A percentile compares a stretch with the other conserved stretches of the same genome.
Evolutionary conservation across 2,797 vertebrate genomes (phyloP).

Genomic region (Enteromius argenteus): DNA sequence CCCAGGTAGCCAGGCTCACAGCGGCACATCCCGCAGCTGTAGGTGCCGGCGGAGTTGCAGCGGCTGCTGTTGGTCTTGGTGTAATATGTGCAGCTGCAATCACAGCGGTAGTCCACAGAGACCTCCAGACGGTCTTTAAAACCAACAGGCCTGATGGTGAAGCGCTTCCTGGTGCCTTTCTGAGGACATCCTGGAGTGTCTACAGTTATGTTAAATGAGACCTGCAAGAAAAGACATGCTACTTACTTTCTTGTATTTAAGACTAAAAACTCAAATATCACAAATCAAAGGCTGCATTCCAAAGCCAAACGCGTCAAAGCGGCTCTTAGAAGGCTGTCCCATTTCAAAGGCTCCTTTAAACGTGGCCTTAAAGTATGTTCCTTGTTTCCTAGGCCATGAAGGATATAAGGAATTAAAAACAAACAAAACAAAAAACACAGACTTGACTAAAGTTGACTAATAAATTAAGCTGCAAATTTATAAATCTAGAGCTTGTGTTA

Average conservation of each 20-base stretch:
- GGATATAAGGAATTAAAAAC: background rate
- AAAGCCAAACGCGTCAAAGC: background rate
- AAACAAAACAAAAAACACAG: background rate
- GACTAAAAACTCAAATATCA: background rate
- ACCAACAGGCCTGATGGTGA: conserved; percentile 92
- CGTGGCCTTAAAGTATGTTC: background rate
- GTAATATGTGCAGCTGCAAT: conserved; percentile 81
- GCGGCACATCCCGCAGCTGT: conserved; percentile 87
- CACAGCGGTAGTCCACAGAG: conserved; percentile 84
- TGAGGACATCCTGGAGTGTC: conserved; percentile 87
- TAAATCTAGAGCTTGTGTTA: background rate
- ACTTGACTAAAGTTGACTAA: background rate
- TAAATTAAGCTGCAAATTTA: background rate
- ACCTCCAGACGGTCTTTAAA: conserved; percentile 94
- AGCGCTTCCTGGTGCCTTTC: conserved; percentile 71
- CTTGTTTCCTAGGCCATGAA: background rate
- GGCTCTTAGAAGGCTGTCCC: background rate
- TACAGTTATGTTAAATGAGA: conserved; percentile 90
- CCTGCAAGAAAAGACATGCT: conserved; percentile 72
- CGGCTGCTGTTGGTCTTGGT: conserved; percentile 79
- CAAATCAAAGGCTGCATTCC: background rate
- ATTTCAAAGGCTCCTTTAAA: background rate
- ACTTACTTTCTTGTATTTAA: background rate
- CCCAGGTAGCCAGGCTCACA: conserved; percentile 90
- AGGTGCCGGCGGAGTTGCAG: conserved; percentile 88